A percentile compares a stretch with the other conserved stretches of the same genome.
Conservation (phyloP, 2,888 invertebrate genomes). For the Thecophora atra region DNA sequence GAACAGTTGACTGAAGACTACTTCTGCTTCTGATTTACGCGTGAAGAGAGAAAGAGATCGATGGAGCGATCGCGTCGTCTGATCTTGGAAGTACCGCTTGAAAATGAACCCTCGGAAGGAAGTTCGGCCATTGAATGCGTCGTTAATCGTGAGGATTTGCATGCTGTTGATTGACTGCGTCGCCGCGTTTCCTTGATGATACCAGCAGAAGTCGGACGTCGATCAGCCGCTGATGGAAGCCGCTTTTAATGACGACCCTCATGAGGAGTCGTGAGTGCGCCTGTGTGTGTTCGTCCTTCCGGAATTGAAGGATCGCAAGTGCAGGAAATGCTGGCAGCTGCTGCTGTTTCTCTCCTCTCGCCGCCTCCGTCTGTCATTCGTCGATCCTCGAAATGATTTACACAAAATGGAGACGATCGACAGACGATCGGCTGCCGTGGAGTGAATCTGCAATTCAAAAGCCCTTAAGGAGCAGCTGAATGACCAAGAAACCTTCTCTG, state of each 20-base stretch:
- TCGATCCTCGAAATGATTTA: neutral
- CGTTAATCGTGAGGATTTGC: constrained; percentile 37
- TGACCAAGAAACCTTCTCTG: neutral
- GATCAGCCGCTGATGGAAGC: neutral
- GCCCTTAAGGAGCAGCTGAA: neutral
- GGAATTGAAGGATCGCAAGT: constrained; percentile 18
- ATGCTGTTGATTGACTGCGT: constrained; percentile 8
- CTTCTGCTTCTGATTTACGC: no score
- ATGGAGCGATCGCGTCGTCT: no score
- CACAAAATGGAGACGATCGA: constrained; percentile 11
- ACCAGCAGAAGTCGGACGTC: constrained; percentile 4
- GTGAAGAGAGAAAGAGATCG: no score
- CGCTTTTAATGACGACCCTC: constrained; percentile 6
- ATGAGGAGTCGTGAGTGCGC: neutral
- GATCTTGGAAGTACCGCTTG: no score
- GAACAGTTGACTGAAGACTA: no score
- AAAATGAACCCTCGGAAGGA: neutral
- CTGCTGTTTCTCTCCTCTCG: neutral
- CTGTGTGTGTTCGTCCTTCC: neutral
- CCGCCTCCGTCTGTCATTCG: neutral
- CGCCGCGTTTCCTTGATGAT: neutral
- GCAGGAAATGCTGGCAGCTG: constrained; percentile 34
- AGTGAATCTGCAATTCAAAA: neutral
- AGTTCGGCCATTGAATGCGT: constrained; percentile 24
- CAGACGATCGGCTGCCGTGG: no score